A percentile compares a stretch with the other conserved stretches of the same genome.
Conservation (phyloP, 2,797 vertebrate species). For the Phataginus tetradactyla region DNA sequence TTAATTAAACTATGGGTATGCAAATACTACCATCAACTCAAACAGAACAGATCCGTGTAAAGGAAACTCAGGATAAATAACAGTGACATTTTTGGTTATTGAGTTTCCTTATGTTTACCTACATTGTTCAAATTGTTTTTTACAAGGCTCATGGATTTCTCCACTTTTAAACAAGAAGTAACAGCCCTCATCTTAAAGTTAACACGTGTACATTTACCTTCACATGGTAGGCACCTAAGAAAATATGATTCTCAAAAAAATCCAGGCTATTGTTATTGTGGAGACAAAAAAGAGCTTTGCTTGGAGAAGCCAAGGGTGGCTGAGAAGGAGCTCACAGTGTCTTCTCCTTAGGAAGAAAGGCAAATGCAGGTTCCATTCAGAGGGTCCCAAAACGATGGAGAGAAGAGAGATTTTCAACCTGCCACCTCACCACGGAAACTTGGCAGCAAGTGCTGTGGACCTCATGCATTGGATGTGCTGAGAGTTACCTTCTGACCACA, state of each 20-base stretch:
- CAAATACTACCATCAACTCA: background rate
- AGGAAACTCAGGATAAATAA: conserved; percentile 15
- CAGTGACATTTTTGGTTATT: background rate
- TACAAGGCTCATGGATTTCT: background rate
- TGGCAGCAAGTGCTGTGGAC: background rate
- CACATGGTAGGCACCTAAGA: background rate
- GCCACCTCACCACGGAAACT: too few relatives aligned
- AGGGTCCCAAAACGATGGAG: background rate
- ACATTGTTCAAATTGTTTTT: conserved; percentile 26
- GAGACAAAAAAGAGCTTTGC: background rate
- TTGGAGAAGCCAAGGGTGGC: background rate
- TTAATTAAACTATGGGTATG: background rate
- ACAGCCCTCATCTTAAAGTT: background rate
- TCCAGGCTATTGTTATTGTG: background rate
- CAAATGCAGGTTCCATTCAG: background rate
- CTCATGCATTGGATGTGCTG: background rate
- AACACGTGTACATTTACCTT: background rate
- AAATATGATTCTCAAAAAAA: background rate
- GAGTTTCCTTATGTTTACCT: conserved; percentile 5
- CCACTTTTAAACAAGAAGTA: background rate
- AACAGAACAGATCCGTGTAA: background rate
- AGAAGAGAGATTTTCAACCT: background rate
- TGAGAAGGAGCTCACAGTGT: background rate
- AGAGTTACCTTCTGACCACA: background rate
- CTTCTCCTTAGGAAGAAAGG: background rate